phyloP scores from a whole-genome alignment of 2,113 vertebrate species.

The Thunnus thynnus region DNA sequence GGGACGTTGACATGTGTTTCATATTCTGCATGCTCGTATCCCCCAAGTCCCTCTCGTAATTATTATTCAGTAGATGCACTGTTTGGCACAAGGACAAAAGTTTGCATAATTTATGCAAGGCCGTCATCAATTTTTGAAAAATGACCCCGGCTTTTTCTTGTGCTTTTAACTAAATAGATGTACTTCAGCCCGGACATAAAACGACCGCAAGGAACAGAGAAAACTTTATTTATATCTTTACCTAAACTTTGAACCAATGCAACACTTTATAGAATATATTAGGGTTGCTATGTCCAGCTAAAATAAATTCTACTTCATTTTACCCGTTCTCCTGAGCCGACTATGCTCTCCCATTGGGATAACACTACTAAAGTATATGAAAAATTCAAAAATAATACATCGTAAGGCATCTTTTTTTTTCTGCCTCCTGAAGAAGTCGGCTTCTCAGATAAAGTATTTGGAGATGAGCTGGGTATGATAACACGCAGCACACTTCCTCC shows the following conservation, averaged over 20 bases:
- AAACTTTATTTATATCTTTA: conserved; percentile 85
- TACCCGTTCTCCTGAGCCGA: conserved; percentile 22
- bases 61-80: conserved; percentile 85
- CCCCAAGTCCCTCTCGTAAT: conserved; percentile 78
- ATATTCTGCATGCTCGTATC: conserved; percentile 70
- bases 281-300: conserved; percentile 42
- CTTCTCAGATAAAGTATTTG: conserved; percentile 56
- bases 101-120: conserved; percentile 90
- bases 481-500: conserved; percentile 42
- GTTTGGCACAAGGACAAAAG: conserved; percentile 87
- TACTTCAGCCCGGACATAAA: conserved; percentile 74
- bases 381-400: conserved; percentile 47
- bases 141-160: conserved; percentile 78
- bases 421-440: conserved; percentile 28
- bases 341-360: conserved; percentile 28
- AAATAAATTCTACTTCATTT: conserved; percentile 54
- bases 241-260: conserved; percentile 76
- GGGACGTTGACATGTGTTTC: conserved; percentile 66
- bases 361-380: background rate
- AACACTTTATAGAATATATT: conserved; percentile 54
- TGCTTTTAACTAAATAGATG: conserved; percentile 85
- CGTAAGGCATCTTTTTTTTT: conserved; percentile 8
- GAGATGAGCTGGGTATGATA: conserved; percentile 60
- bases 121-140: conserved; percentile 87
- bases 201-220: conserved; percentile 45